phyloP scores from a whole-genome alignment of 2,888 invertebrate species.

The Portevinia maculata region DNA sequence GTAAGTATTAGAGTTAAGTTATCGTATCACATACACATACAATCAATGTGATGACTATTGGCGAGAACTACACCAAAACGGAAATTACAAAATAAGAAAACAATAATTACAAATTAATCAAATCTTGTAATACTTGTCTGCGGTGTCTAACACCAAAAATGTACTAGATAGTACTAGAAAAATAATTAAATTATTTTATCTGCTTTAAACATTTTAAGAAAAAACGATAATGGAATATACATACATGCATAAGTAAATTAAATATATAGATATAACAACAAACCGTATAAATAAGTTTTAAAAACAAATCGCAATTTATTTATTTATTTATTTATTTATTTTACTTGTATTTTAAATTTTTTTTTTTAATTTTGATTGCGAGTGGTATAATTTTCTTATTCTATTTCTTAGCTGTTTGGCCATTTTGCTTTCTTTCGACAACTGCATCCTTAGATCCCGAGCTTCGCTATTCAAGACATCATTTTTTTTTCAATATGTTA shows the following conservation, averaged over 20 bases:
- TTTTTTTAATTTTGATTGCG: no score
- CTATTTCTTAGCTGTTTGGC: no score
- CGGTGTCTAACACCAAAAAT: slow-evolving; percentile 50
- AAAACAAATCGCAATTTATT: not conserved
- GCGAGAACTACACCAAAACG: not conserved
- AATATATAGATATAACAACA: slow-evolving; percentile 38
- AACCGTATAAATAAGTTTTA: slow-evolving; percentile 14
- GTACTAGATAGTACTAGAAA: not conserved
- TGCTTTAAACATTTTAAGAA: slow-evolving; percentile 24
- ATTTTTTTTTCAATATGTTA: no score
- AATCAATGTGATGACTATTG: slow-evolving; percentile 49
- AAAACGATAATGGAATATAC: slow-evolving; percentile 48
- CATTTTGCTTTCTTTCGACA: no score
- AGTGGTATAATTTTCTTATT: no score
- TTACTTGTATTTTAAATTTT: no score
- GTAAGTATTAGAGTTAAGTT: slow-evolving; percentile 80
- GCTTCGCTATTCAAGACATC: no score
- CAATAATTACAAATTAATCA: slow-evolving; percentile 9
- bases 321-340: no score
- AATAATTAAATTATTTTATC: slow-evolving; percentile 17
- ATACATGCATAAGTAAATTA: slow-evolving; percentile 17
- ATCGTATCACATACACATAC: slow-evolving; percentile 17
- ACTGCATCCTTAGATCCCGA: no score
- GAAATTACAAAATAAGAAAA: not conserved
- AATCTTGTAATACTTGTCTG: slow-evolving; percentile 37